Conservation (phyloP, 2,888 invertebrate genomes). For the Aporophyla nigra region DNA sequence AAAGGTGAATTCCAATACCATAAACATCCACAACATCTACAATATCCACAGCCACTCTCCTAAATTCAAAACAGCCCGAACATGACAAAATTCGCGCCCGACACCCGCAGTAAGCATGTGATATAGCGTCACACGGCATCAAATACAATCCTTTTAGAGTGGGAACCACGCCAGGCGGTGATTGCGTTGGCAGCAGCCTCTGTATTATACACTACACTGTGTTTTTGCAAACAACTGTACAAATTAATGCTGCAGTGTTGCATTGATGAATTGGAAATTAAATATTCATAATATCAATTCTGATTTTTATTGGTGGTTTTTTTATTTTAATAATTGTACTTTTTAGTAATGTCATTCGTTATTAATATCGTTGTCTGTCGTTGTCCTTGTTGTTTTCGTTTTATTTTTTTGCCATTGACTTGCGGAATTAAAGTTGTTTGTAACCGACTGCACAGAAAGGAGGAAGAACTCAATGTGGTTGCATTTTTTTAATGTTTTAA, state of each 20-base stretch:
- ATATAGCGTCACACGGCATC: conserved; percentile 60
- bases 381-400: not conserved
- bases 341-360: not conserved
- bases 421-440: too few relatives aligned
- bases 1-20: not conserved
- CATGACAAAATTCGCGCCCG: conserved; percentile 29
- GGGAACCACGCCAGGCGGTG: conserved; percentile 74
- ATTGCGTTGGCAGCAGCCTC: conserved; percentile 76
- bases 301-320: conserved; percentile 8
- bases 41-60: conserved; percentile 21
- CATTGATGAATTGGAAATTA: conserved; percentile 45
- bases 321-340: not conserved
- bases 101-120: conserved; percentile 38
- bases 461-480: too few relatives aligned
- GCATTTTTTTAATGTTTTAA: too few relatives aligned
- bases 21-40: not conserved
- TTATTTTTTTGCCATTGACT: too few relatives aligned
- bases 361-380: not conserved
- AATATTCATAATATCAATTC: conserved; percentile 30
- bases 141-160: conserved; percentile 76
- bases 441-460: too few relatives aligned
- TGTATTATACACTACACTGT: conserved; percentile 56
- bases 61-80: conserved; percentile 37
- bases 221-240: conserved; percentile 54
- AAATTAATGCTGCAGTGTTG: conserved; percentile 52